Base-by-base conservation (phyloP, 2,888 invertebrate genomes). In the Baronia brevicornis region DNA sequence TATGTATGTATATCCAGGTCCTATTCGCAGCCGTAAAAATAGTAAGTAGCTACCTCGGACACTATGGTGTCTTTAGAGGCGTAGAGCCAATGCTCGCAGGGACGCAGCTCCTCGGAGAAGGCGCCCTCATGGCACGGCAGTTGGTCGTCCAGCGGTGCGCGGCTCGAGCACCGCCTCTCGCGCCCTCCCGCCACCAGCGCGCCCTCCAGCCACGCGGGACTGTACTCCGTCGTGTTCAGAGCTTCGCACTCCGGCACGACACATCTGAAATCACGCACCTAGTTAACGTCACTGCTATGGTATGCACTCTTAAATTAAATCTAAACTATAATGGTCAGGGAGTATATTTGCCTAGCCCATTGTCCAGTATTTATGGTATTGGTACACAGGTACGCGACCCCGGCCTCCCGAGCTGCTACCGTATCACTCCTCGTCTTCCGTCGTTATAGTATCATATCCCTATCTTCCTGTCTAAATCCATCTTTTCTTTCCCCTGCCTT, bases 231-330 rank as follows among this genome's bases (percentile, higher is more conserved):
- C 38, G 60, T 71, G 61, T 74, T 75, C 3, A 41, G n/a, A 0
- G 54, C 28, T 49, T 84, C 84, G 43, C 84, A 84, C 28, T 82
- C 82, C 6, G 79, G 66, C 7, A 84, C 63, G 36, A 71, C 52
- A 43, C 84, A 84, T 54, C 84, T 84, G 59, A 1, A 44, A 51
- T 9, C 1, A 24, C 26, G 19, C 6, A n/a, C 6, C 2, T 3
- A 14, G 9, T 20, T 1, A 20, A 2, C 6, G 5, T 22, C 11
- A 8, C 8, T 25, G 14, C 15, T 9, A 14, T 25, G 8, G 9
- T 14, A 13, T 11, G 13, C 11, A 6, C n/a, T n/a, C n/a, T n/a
- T n/a, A n/a, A n/a, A n/a, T n/a, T n/a, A n/a, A n/a, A n/a, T n/a
- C n/a, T n/a, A n/a, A n/a, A n/a, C n/a, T n/a, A n/a, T n/a, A n/a